A percentile compares a stretch with the other conserved stretches of the same genome.
These are phyloP conservation scores for Ips nitidus DNA, from an alignment of 1,140 invertebrate genomes.

Conservation along the genomic window DNA sequence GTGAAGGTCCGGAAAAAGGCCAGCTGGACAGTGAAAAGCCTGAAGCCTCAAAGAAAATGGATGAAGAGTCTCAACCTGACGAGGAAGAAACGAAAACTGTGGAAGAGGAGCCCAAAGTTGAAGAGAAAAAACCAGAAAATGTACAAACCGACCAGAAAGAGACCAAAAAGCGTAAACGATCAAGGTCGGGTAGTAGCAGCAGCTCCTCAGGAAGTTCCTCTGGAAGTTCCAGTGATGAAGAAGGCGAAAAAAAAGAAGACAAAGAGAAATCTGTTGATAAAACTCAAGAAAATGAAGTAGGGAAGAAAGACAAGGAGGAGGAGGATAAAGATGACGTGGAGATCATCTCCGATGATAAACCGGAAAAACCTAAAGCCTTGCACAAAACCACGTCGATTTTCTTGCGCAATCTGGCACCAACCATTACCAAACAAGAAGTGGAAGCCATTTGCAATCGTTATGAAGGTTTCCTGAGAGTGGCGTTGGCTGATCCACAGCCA, in stretches of 20 bases:
- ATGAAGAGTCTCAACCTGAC: conserved; percentile 32
- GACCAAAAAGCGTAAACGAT: conserved; percentile 50
- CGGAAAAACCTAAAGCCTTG: conserved; percentile 67
- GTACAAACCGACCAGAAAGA: conserved; percentile 29
- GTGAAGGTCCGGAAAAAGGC: conserved; percentile 35
- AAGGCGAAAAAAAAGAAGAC: conserved; percentile 39
- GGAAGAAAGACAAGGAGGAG: conserved; percentile 50
- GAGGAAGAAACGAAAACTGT: conserved; percentile 44
- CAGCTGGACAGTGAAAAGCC: conserved; percentile 35
- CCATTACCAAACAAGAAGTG: conserved; percentile 90
- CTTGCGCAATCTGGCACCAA: conserved; percentile 90
- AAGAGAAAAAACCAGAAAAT: conserved; percentile 40
- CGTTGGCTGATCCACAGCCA: conserved; percentile 94
- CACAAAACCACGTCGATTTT: conserved; percentile 98
- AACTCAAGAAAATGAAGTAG: conserved; percentile 30
- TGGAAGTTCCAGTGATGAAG: conserved; percentile 46
- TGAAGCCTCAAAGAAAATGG: conserved; percentile 33
- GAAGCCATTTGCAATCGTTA: conserved; percentile 89
- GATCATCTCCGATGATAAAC: conserved; percentile 55
- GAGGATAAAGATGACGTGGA: conserved; percentile 51
- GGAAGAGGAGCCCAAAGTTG: conserved; percentile 36
- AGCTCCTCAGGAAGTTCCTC: conserved; percentile 50
- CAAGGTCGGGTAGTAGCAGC: conserved; percentile 50
- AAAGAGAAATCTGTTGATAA: conserved; percentile 8
- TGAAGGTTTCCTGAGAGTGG: conserved; percentile 93